Evolutionary conservation across 1,140 invertebrate species (phyloP).

Genomic region (Drosophila subobscura): DNA sequence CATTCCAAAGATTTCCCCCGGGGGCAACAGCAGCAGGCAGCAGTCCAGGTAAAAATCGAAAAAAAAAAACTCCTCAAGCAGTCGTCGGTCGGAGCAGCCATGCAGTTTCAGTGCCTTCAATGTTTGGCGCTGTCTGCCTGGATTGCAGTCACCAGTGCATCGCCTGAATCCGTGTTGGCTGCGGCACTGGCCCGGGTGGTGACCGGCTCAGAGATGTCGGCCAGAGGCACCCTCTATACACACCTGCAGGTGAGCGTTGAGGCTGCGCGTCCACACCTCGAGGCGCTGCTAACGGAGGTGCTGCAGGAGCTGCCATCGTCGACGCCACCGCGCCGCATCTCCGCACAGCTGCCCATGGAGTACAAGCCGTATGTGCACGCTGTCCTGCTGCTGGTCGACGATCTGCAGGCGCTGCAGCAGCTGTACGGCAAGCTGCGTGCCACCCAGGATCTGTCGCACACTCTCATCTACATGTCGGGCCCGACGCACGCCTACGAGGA

Average conservation of each 20-base stretch:
- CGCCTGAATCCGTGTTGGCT: conserved; percentile 6
- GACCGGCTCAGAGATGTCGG: conserved; percentile 51
- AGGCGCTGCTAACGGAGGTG: conserved; percentile 31
- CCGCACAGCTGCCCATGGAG: conserved; percentile 21
- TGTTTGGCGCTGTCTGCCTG: not conserved
- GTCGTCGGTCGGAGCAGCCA: conserved; percentile 2
- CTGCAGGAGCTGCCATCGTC: conserved; percentile 1
- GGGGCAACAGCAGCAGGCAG: not conserved
- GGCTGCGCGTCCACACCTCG: conserved; percentile 9
- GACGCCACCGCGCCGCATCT: conserved; percentile 21
- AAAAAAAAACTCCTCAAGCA: conserved; percentile 1
- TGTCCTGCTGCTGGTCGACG: conserved; percentile 56
- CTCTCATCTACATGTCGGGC: conserved; percentile 62
- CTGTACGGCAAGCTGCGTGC: conserved; percentile 40
- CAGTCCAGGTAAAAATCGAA: not conserved
- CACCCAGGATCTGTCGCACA: conserved; percentile 59
- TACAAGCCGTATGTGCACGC: conserved; percentile 56
- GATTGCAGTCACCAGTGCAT: too few species aligned
- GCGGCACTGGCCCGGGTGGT: conserved; percentile 45
- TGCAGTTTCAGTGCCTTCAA: not conserved
- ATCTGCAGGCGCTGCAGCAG: conserved; percentile 28
- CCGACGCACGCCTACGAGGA: conserved; percentile 1
- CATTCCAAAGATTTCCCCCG: conserved; percentile 31
- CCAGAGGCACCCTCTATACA: conserved; percentile 43
- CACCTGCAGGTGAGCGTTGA: conserved; percentile 28